Conservation (phyloP, 2,113 vertebrate species). For the Calidris pygmaea region DNA sequence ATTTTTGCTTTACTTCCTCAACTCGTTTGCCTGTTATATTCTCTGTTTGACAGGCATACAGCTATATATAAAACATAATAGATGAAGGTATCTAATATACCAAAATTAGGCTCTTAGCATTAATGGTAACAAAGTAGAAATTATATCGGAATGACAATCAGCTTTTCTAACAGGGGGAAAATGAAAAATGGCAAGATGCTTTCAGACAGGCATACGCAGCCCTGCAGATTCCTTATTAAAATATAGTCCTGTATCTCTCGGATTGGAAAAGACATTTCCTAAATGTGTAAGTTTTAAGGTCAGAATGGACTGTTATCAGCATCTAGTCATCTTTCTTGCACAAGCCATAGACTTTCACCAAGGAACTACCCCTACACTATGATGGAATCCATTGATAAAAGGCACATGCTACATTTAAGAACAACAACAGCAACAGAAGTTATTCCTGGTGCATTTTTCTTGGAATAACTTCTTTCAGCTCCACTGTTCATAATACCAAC, state of each 20-base stretch:
- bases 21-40: neutral
- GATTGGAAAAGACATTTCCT: neutral
- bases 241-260: neutral
- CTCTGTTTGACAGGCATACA: neutral
- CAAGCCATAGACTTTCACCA: neutral
- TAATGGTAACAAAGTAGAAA: slow-evolving; percentile 24
- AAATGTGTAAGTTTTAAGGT: neutral
- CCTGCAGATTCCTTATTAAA: neutral
- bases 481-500: neutral
- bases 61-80: slow-evolving; percentile 25
- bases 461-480: neutral
- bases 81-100: neutral
- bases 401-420: neutral
- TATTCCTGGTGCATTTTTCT: neutral
- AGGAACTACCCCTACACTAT: neutral
- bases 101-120: neutral
- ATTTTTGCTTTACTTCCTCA: slow-evolving; percentile 8
- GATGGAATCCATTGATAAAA: neutral
- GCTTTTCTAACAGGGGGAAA: neutral
- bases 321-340: neutral
- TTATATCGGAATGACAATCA: neutral
- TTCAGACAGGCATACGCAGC: neutral
- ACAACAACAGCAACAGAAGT: neutral
- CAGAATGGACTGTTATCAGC: neutral
- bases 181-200: neutral